Percentiles rank a stretch among this genome's conserved stretches.
These are phyloP conservation scores for Philereme vetulata DNA, from an alignment of 2,888 invertebrate species.

Conservation along the genomic window DNA sequence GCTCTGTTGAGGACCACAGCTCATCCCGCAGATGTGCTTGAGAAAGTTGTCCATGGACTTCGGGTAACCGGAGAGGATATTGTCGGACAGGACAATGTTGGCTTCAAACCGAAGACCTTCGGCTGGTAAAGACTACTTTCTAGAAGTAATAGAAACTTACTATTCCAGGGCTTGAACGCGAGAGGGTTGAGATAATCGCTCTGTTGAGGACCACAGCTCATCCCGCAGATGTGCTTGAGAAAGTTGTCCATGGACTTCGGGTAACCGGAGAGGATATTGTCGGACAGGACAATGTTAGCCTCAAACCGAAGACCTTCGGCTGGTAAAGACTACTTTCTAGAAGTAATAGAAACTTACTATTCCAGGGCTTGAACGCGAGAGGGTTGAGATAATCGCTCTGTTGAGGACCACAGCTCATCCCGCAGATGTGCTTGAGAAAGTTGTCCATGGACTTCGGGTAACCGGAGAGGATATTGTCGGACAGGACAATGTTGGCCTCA, in stretches of 20 bases:
- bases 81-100: no score
- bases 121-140: no score
- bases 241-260: conserved; percentile 94
- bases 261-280: no score
- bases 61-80: no score
- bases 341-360: conserved; percentile 53
- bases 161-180: conserved; percentile 51
- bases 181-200: conserved; percentile 87
- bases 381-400: conserved; percentile 90
- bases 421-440: conserved; percentile 92
- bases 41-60: conserved; percentile 93
- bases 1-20: conserved; percentile 91
- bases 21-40: conserved; percentile 92
- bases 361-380: conserved; percentile 56
- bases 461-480: no score
- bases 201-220: conserved; percentile 92
- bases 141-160: conserved; percentile 52
- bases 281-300: no score
- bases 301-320: no score
- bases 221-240: conserved; percentile 90
- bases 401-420: conserved; percentile 90
- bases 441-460: conserved; percentile 94
- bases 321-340: no score
- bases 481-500: no score
- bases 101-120: no score